Conservation (phyloP, 2,113 vertebrate species). For the Gymnarchus niloticus region DNA sequence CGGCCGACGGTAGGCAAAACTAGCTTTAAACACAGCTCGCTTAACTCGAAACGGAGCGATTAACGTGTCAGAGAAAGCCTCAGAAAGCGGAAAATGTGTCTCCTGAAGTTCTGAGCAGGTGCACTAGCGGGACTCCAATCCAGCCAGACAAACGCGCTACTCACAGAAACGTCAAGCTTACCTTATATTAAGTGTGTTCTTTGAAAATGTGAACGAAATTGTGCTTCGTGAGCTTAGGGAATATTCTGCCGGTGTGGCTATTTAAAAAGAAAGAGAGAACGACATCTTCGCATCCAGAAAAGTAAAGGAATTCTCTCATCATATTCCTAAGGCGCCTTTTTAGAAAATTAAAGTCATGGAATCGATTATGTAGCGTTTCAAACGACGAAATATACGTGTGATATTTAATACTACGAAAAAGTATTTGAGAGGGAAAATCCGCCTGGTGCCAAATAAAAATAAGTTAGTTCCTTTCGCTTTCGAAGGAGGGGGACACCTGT, state of each 20-base stretch:
- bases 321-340: constrained; percentile 21
- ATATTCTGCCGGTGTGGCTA: background rate
- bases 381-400: background rate
- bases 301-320: constrained; percentile 22
- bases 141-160: constrained; percentile 37
- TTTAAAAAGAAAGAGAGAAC: background rate
- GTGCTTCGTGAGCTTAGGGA: background rate
- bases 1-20: constrained; percentile 7
- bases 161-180: constrained; percentile 10
- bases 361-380: background rate
- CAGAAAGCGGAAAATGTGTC: constrained; percentile 49
- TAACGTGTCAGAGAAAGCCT: constrained; percentile 19
- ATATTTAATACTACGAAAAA: background rate
- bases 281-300: background rate
- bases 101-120: constrained; percentile 62
- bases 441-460: background rate
- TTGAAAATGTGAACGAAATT: background rate
- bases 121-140: constrained; percentile 54
- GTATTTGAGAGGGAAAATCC: background rate
- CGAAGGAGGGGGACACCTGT: constrained; percentile 32
- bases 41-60: constrained; percentile 15
- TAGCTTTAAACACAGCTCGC: background rate
- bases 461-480: constrained; percentile 22
- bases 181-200: background rate
- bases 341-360: background rate